Evolutionary conservation across 2,888 invertebrate genomes (phyloP).

Genomic region (Hemistola chrysoprasaria): DNA sequence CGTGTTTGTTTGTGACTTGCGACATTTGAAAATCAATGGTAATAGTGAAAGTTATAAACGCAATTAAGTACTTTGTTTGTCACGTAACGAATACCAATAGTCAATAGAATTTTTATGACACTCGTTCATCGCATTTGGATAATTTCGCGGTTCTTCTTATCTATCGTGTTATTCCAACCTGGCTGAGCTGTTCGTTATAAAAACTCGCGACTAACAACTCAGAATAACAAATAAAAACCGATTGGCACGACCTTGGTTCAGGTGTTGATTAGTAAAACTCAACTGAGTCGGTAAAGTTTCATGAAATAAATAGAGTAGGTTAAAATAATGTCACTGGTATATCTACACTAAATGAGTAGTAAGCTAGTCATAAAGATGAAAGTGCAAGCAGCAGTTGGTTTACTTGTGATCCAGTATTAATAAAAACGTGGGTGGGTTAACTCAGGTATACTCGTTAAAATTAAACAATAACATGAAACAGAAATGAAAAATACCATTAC

Average conservation of each 20-base stretch:
- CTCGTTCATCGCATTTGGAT: background rate
- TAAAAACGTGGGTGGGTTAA: too few species aligned
- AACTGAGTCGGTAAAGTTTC: constrained; percentile 16
- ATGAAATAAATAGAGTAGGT: constrained; percentile 3
- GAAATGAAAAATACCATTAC: too few species aligned
- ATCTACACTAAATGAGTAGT: too few species aligned
- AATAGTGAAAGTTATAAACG: constrained; percentile 16
- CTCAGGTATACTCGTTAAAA: too few species aligned
- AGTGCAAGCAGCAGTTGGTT: constrained; percentile 10
- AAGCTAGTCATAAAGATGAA: constrained; percentile 6
- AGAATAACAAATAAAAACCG: too few species aligned
- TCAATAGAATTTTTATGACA: constrained; percentile 8
- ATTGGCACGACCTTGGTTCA: constrained; percentile 10
- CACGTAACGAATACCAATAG: constrained; percentile 4
- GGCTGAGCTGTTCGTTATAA: too few species aligned
- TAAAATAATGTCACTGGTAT: background rate
- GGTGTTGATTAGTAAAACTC: constrained; percentile 12
- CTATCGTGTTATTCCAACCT: too few species aligned
- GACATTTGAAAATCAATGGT: constrained; percentile 29
- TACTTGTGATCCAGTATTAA: constrained; percentile 17
- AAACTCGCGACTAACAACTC: too few species aligned
- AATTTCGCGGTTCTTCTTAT: background rate
- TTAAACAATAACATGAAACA: too few species aligned
- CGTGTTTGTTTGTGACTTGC: constrained; percentile 28
- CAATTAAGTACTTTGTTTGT: constrained; percentile 15